These are phyloP conservation scores for Sciaenops ocellatus DNA, from an alignment of 2,797 vertebrate species.

Conservation along the genomic window DNA sequence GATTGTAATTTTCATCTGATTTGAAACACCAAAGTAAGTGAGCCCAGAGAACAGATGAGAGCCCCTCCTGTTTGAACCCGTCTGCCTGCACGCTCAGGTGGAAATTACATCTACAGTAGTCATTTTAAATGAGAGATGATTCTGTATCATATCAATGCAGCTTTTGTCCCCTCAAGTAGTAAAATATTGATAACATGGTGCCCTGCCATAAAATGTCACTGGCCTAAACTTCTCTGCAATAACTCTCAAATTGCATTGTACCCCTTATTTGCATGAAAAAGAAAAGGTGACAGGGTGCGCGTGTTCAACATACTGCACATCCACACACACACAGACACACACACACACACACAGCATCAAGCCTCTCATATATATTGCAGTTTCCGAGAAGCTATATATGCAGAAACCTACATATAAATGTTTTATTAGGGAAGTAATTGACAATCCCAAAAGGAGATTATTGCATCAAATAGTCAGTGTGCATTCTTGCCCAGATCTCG, in stretches of 20 bases:
- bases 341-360: background rate
- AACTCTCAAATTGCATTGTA: constrained; percentile 47
- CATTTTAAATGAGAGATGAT: constrained; percentile 27
- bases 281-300: background rate
- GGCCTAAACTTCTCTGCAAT: constrained; percentile 34
- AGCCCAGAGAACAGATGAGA: background rate
- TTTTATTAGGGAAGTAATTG: constrained; percentile 70
- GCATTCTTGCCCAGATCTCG: constrained; percentile 42
- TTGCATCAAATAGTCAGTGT: constrained; percentile 53
- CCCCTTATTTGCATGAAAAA: constrained; percentile 51
- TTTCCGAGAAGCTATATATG: constrained; percentile 41
- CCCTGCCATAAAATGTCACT: constrained; percentile 26
- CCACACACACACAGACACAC: constrained; percentile 2
- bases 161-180: background rate
- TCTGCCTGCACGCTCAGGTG: background rate
- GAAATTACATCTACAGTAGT: background rate
- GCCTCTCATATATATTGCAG: constrained; percentile 40
- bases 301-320: background rate
- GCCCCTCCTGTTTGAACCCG: background rate
- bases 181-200: constrained; percentile 55
- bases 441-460: constrained; percentile 68
- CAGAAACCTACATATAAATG: constrained; percentile 57
- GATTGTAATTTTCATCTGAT: background rate
- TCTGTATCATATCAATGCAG: constrained; percentile 20
- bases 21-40: background rate